Conservation (phyloP, 2,888 invertebrate genomes). For the Thera obeliscata region DNA sequence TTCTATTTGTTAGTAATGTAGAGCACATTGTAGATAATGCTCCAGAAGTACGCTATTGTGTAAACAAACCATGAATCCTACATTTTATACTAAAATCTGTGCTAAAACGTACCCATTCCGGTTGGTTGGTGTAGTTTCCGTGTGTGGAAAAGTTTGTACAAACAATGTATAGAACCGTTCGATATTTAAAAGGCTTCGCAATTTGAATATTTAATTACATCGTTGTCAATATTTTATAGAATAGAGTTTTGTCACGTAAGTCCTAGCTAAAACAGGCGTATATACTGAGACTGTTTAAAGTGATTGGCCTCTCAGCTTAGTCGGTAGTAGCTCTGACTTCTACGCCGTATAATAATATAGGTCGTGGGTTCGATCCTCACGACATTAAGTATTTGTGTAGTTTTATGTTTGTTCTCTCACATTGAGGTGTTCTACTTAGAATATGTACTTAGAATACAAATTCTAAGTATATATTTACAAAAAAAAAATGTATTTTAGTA, state of each 20-base stretch:
- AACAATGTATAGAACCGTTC: neutral
- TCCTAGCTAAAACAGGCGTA: neutral
- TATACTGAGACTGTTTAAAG: too few species aligned
- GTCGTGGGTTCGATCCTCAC: too few species aligned
- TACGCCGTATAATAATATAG: too few species aligned
- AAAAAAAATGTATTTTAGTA: too few species aligned
- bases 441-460: too few species aligned
- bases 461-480: too few species aligned
- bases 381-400: too few species aligned
- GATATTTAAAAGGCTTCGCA: conserved; percentile 4
- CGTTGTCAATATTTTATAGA: neutral
- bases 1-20: conserved; percentile 38
- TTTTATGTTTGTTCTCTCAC: too few species aligned
- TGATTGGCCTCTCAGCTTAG: too few species aligned
- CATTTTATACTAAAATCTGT: conserved; percentile 13
- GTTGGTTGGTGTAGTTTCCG: conserved; percentile 10
- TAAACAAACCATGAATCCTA: conserved; percentile 30
- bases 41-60: conserved; percentile 38
- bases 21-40: conserved; percentile 39
- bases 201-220: neutral
- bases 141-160: conserved; percentile 22
- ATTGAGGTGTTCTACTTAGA: too few species aligned
- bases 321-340: too few species aligned
- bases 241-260: neutral
- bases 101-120: conserved; percentile 28